Conservation (phyloP, 2,797 vertebrate species). For the Tamandua tetradactyla region DNA sequence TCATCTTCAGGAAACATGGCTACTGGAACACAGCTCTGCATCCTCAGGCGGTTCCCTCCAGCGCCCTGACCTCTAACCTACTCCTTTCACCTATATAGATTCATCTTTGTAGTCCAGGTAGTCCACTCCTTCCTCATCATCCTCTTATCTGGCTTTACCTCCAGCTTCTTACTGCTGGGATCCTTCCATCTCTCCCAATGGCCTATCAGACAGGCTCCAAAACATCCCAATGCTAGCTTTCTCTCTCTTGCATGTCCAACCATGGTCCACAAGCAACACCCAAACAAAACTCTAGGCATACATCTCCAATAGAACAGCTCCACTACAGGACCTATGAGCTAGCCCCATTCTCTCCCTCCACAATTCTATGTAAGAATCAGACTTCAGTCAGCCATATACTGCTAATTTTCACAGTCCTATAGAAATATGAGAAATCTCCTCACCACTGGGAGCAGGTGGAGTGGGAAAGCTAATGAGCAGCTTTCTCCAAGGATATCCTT, state of each 20-base stretch:
- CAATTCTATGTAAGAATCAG: not conserved
- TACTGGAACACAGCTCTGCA: too few relatives aligned
- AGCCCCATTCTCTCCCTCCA: not conserved
- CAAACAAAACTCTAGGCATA: not conserved
- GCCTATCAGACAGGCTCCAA: not conserved
- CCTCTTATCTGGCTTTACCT: not conserved
- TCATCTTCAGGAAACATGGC: too few relatives aligned
- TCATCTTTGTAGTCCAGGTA: not conserved
- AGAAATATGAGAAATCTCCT: not conserved
- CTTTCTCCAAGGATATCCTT: not conserved
- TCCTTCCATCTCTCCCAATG: not conserved
- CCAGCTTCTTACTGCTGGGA: not conserved
- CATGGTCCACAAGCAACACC: not conserved
- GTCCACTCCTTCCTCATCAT: not conserved
- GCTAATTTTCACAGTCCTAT: not conserved
- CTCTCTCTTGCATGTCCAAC: not conserved
- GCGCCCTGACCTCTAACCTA: not conserved
- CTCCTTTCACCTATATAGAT: not conserved
- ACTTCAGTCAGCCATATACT: not conserved
- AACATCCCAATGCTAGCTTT: not conserved
- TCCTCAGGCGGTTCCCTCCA: too few relatives aligned
- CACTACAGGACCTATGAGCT: not conserved
- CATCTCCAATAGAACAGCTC: not conserved
- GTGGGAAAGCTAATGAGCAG: not conserved
- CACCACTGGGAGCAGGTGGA: too few relatives aligned